A percentile compares a stretch with the other conserved stretches of the same genome.
phyloP scores from a whole-genome alignment of 1,140 invertebrate genomes.

The Dreissena polymorpha region DNA sequence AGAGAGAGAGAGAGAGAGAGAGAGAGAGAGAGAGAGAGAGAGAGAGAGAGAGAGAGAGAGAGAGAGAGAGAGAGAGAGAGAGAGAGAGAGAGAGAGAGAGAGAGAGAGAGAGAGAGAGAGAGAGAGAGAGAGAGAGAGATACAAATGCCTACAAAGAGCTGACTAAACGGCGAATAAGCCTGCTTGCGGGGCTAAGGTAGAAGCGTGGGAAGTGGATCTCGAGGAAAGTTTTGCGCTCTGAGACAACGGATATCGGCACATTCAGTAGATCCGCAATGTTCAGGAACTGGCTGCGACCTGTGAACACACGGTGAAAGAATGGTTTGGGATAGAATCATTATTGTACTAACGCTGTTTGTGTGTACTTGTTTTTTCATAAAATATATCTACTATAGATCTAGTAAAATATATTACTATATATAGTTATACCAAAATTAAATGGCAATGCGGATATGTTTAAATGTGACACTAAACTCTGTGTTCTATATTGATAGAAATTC shows the following conservation, averaged over 20 bases:
- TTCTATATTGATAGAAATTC: too few relatives aligned
- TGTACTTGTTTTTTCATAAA: neutral
- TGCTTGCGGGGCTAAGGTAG: slow-evolving; percentile 15
- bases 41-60: too few relatives aligned
- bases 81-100: slow-evolving; percentile 9
- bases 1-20: too few relatives aligned
- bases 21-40: too few relatives aligned
- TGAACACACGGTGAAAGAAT: neutral
- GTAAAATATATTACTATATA: too few relatives aligned
- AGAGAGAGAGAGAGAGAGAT: too few relatives aligned
- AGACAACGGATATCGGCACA: slow-evolving; percentile 41
- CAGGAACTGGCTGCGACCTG: slow-evolving; percentile 43
- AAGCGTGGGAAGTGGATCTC: slow-evolving; percentile 21
- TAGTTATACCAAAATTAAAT: too few relatives aligned
- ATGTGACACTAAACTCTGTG: neutral
- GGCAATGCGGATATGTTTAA: neutral
- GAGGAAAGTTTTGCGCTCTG: slow-evolving; percentile 38
- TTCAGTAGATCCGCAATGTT: slow-evolving; percentile 41
- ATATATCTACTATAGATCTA: neutral
- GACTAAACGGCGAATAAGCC: neutral
- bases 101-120: too few relatives aligned
- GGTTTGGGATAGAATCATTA: neutral
- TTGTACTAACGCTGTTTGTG: too few relatives aligned
- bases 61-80: too few relatives aligned
- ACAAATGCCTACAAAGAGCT: slow-evolving; percentile 33